Evolutionary conservation across 2,888 invertebrate genomes (phyloP).

Genomic region (Entomobrya proxima): DNA sequence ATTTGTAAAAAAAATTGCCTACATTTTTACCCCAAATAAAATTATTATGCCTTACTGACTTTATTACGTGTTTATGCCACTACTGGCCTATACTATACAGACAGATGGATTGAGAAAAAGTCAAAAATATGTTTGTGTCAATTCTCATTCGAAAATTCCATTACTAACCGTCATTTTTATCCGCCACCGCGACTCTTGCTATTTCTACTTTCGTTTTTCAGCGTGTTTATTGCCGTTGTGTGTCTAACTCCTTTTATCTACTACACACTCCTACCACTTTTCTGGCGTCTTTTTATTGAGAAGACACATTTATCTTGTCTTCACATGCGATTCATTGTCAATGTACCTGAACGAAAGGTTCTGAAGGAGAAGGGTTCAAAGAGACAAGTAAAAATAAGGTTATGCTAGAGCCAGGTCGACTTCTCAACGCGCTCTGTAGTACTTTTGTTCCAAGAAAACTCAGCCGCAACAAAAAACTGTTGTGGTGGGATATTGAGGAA

Average conservation of each 20-base stretch:
- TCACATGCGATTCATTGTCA: slow-evolving; percentile 48
- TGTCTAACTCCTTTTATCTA: neutral
- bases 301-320: slow-evolving; percentile 57
- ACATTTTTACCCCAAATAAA: no score
- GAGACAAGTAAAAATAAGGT: slow-evolving; percentile 21
- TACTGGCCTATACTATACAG: no score
- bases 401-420: neutral
- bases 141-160: neutral
- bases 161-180: slow-evolving; percentile 6
- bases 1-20: no score
- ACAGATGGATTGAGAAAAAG: slow-evolving; percentile 23
- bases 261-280: neutral
- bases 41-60: no score
- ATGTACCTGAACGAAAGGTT: slow-evolving; percentile 51
- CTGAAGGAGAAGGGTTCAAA: neutral
- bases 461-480: neutral
- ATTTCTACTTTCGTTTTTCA: neutral
- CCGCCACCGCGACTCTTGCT: neutral
- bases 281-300: slow-evolving; percentile 10
- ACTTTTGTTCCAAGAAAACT: neutral
- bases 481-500: neutral
- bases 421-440: neutral
- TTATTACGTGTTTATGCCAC: neutral
- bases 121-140: slow-evolving; percentile 3
- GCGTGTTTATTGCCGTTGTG: neutral